Percentiles rank a stretch among this genome's conserved stretches.
Conservation (phyloP, 2,888 invertebrate species). For the Neria commutata region DNA sequence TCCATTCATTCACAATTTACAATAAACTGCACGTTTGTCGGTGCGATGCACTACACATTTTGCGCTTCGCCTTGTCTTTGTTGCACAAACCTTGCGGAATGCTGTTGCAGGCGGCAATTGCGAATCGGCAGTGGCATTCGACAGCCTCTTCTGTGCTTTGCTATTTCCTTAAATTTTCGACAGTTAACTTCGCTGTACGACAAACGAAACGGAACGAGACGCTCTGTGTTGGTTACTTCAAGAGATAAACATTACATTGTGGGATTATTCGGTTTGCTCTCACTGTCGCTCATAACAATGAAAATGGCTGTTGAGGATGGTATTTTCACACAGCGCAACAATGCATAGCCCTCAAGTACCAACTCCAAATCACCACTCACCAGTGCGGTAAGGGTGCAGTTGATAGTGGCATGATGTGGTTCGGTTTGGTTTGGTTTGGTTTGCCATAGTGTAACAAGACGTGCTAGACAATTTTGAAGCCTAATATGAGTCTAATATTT, state of each 20-base stretch:
- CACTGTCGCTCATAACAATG: conserved; percentile 39
- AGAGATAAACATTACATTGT: neutral
- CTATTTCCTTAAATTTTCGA: no score
- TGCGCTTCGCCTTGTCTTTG: conserved; percentile 8
- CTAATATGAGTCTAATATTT: no score
- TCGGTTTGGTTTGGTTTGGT: neutral
- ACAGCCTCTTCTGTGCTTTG: no score
- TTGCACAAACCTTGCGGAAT: conserved; percentile 14
- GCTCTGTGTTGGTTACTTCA: neutral
- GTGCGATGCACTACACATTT: conserved; percentile 21
- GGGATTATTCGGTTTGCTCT: conserved; percentile 41
- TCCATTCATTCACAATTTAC: neutral
- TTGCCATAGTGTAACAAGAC: conserved; percentile 28
- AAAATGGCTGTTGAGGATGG: conserved; percentile 42
- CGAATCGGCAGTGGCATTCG: no score
- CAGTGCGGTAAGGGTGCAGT: no score
- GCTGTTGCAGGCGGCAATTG: no score
- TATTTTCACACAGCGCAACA: conserved; percentile 49
- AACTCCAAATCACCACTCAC: conserved; percentile 31
- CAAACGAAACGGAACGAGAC: no score
- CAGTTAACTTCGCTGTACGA: no score
- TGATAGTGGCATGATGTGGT: no score
- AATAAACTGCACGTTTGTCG: conserved; percentile 8
- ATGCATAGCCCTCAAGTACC: conserved; percentile 35
- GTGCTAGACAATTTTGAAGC: no score